Evolutionary conservation across 2,888 invertebrate species (phyloP), one percentile per base, ranked within the genome.

Genomic region (Drosophila leonis): DNA sequence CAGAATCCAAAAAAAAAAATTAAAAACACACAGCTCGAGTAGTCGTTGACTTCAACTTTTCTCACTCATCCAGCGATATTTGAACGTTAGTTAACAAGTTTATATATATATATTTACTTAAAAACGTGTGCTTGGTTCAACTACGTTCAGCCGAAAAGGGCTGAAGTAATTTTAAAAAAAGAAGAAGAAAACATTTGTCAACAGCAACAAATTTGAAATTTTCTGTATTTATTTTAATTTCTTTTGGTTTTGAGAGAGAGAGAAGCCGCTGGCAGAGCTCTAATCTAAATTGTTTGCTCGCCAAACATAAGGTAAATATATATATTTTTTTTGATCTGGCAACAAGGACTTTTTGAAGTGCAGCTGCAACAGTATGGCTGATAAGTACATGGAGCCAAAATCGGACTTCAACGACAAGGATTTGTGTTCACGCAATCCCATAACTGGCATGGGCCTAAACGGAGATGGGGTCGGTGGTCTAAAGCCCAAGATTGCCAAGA

Each of bases 381-480:
- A 48, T 7, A 29, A 37, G 18, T 18, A 20, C 5, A 7, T 20
- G 20, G 37, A 29, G 4, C 27, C 29, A 4, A 48, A 48, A 15
- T 1, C 18, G 6, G 48, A 59, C 9, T 13, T 13, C 0, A 48
- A 29, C 59, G 27, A 35, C 4, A 7, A 18, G 44, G 31, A 51
- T 37, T 12, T 35, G 61, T 10, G 6, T 8, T 61, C 52, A 0
- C 75, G 75, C 8, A 75, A 75, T 64, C 75, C 75, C 9, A 75
- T 75, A 27, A 75, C 75, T 12, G 75, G 79, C 15, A 74, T 57
- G 31, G 79, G 79, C 12, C 57, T 75, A 0, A 78, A 75, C 49
- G 75, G 75, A 1, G 75, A 75, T 49, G 75, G 75, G 0, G 80
- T 75, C 31, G 80, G 75, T 12, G 75, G 75, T 0, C 48, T 74